Evolutionary conservation across 1,140 invertebrate genomes (phyloP).

Genomic region (Listronotus oregonensis): DNA sequence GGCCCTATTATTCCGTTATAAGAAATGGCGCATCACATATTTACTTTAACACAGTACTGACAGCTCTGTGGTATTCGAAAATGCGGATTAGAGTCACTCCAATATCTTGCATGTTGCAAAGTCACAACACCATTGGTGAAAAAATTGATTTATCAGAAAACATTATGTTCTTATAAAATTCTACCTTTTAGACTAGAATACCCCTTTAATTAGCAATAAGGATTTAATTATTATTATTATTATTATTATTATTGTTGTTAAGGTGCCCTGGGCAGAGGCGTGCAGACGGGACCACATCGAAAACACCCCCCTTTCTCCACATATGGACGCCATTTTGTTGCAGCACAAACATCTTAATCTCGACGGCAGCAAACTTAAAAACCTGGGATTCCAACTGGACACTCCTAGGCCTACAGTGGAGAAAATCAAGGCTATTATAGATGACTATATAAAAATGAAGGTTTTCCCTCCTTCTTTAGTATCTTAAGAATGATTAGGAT

Average conservation of each 20-base stretch:
- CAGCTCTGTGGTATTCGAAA: no score
- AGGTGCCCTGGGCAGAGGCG: slow-evolving; percentile 81
- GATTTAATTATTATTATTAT: no score
- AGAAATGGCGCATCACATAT: no score
- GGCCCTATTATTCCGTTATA: no score
- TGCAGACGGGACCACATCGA: slow-evolving; percentile 75
- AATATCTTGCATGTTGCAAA: no score
- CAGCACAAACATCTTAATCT: slow-evolving; percentile 80
- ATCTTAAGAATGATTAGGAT: neutral
- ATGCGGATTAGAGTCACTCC: no score
- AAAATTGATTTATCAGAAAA: no score
- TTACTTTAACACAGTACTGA: no score
- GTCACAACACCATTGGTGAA: no score
- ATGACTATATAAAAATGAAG: slow-evolving; percentile 73
- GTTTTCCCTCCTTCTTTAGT: slow-evolving; percentile 70
- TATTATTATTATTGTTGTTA: slow-evolving; percentile 2
- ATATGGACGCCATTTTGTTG: slow-evolving; percentile 79
- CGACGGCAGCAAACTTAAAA: slow-evolving; percentile 70
- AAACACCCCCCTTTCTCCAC: slow-evolving; percentile 87
- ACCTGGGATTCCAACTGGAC: slow-evolving; percentile 61
- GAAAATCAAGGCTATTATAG: slow-evolving; percentile 67
- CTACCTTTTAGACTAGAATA: no score
- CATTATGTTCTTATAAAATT: no score
- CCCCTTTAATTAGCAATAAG: no score
- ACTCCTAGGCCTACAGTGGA: slow-evolving; percentile 67